Percentiles rank a stretch among this genome's conserved stretches.
phyloP scores from a whole-genome alignment of 1,140 invertebrate genomes.

The Druon quercuslanigerum region DNA sequence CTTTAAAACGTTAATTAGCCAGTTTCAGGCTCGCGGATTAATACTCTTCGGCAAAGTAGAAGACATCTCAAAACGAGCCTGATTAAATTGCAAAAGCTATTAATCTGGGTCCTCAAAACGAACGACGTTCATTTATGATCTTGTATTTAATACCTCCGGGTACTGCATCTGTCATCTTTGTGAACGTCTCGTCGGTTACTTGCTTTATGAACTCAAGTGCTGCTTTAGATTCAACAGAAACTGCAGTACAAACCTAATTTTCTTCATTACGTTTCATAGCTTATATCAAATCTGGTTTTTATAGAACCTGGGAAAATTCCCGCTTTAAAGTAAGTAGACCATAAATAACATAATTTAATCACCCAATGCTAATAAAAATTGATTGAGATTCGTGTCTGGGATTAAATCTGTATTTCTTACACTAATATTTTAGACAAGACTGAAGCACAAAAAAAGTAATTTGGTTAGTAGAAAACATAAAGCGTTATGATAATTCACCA shows the following conservation, averaged over 20 bases:
- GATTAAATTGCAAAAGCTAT: constrained; percentile 31
- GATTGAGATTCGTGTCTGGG: too few relatives aligned
- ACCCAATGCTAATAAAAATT: too few relatives aligned
- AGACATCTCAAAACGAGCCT: constrained; percentile 19
- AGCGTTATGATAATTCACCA: too few relatives aligned
- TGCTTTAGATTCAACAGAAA: constrained; percentile 28
- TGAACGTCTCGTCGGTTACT: neutral
- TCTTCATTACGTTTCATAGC: constrained; percentile 6
- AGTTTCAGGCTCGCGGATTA: constrained; percentile 1
- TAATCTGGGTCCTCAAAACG: constrained; percentile 24
- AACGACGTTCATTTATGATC: constrained; percentile 24
- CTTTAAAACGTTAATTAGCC: constrained; percentile 20
- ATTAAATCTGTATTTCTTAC: too few relatives aligned
- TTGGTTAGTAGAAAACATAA: too few relatives aligned
- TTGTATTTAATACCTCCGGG: constrained; percentile 16
- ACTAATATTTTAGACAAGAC: too few relatives aligned
- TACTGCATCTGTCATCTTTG: neutral
- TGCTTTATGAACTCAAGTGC: constrained; percentile 21
- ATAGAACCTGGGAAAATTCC: neutral
- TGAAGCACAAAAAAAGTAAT: too few relatives aligned
- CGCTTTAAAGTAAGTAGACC: neutral
- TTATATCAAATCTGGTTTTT: neutral
- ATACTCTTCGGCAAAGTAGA: constrained; percentile 12
- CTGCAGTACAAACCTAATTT: constrained; percentile 8
- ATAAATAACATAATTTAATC: too few relatives aligned